Conservation (phyloP, 2,888 invertebrate species). For the Notodonta dromedarius region DNA sequence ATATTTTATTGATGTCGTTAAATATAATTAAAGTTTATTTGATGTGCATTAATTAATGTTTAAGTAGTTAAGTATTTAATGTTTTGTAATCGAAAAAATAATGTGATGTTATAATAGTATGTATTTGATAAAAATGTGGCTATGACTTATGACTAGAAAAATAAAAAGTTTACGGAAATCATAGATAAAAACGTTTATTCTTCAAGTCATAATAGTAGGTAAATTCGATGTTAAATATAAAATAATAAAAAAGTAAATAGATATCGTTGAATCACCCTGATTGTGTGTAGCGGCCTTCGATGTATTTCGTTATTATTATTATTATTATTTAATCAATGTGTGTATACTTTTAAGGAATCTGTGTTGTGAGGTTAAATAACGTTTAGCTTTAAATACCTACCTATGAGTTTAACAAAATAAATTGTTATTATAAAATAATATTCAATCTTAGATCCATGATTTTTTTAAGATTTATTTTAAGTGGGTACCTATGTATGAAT, state of each 20-base stretch:
- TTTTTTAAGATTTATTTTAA: too few species aligned
- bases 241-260: conserved; percentile 25
- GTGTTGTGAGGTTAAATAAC: conserved; percentile 65
- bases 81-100: background rate
- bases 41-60: background rate
- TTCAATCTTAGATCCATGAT: too few species aligned
- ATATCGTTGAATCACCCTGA: conserved; percentile 34
- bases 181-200: conserved; percentile 11
- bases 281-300: conserved; percentile 38
- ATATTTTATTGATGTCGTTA: background rate
- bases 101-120: conserved; percentile 37
- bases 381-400: conserved; percentile 57
- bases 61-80: background rate
- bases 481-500: too few species aligned
- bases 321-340: conserved; percentile 9
- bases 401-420: background rate
- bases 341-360: conserved; percentile 29
- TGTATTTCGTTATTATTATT: conserved; percentile 23
- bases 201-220: conserved; percentile 30
- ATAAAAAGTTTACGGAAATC: conserved; percentile 10
- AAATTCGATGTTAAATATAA: conserved; percentile 35
- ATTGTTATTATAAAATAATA: too few species aligned
- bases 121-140: conserved; percentile 30
- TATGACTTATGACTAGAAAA: conserved; percentile 24
- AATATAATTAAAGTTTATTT: background rate